Percentiles rank a stretch among this genome's conserved stretches.
Evolutionary conservation across 2,888 invertebrate genomes (phyloP).

Genomic region (Camponotus fellah): DNA sequence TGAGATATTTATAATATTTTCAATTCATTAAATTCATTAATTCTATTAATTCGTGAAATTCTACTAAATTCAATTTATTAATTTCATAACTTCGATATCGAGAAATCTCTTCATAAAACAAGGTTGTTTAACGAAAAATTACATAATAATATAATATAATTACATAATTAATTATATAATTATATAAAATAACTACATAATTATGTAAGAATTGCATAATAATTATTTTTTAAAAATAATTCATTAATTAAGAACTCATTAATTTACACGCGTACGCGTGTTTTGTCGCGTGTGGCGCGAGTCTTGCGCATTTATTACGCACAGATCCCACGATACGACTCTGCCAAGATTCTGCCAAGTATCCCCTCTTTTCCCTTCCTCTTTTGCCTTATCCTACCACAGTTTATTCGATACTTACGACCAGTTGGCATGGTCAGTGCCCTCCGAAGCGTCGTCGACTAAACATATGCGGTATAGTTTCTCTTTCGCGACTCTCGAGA

Average conservation of each 20-base stretch:
- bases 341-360: constrained; percentile 66
- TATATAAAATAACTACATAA: too few species aligned
- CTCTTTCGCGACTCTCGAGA: neutral
- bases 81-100: neutral
- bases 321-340: constrained; percentile 53
- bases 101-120: neutral
- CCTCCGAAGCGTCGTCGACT: constrained; percentile 61
- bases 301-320: constrained; percentile 5
- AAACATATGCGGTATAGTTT: constrained; percentile 16
- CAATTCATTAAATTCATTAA: neutral
- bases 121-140: neutral
- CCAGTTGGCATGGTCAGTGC: constrained; percentile 77
- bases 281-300: neutral
- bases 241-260: too few species aligned
- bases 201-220: too few species aligned
- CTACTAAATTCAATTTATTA: neutral
- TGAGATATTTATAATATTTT: neutral
- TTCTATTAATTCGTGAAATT: neutral
- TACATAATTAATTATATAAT: too few species aligned
- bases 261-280: neutral
- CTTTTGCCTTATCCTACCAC: constrained; percentile 57
- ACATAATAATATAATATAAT: neutral
- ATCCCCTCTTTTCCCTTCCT: neutral
- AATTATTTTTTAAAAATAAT: too few species aligned
- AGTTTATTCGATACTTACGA: constrained; percentile 72